phyloP scores from a whole-genome alignment of 2,797 vertebrate genomes.

The Decapterus maruadsi region DNA sequence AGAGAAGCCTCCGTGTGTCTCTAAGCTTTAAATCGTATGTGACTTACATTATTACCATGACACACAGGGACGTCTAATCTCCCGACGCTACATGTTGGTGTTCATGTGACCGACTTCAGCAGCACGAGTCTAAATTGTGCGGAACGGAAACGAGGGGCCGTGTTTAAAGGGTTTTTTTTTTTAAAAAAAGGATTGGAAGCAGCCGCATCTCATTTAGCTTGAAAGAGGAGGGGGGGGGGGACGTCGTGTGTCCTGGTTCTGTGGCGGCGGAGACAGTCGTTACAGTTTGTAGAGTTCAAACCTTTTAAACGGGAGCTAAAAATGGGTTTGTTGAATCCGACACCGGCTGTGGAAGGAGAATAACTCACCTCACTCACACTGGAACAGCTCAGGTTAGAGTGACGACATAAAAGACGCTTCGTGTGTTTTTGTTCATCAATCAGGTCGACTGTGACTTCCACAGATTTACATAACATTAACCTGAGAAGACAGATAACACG shows the following conservation, averaged over 20 bases:
- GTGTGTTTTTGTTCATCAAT: constrained; percentile 15
- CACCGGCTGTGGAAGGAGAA: constrained; percentile 39
- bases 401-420: constrained; percentile 13
- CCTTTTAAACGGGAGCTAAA: constrained; percentile 54
- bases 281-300: constrained; percentile 25
- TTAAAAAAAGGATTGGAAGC: neutral
- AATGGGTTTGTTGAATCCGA: constrained; percentile 58
- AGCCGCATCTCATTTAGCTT: neutral
- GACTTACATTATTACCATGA: neutral
- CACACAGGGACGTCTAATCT: neutral
- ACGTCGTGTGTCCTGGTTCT: neutral
- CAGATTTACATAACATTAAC: neutral
- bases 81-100: neutral
- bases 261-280: neutral
- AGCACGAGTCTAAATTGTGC: neutral
- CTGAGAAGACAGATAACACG: neutral
- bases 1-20: neutral
- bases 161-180: neutral
- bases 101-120: neutral
- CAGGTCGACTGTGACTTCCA: neutral
- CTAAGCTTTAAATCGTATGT: neutral
- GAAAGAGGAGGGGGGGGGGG: neutral
- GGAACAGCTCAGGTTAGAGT: constrained; percentile 10
- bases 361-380: neutral
- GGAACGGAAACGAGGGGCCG: neutral